Evolutionary conservation across 2,113 vertebrate species (phyloP).

Genomic region (Myotis brandtii): DNA sequence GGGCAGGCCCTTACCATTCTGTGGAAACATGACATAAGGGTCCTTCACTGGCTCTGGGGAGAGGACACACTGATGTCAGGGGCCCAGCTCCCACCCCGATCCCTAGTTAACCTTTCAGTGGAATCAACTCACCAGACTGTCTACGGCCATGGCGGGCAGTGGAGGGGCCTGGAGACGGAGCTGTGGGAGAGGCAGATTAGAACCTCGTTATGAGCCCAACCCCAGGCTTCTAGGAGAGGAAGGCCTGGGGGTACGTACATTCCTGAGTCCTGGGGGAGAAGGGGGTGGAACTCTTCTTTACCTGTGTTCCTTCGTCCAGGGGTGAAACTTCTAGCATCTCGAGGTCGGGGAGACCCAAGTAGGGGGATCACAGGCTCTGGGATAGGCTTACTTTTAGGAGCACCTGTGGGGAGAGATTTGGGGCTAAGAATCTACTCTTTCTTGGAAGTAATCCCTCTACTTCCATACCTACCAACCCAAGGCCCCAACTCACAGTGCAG

Average conservation of each 20-base stretch:
- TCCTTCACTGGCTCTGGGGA: conserved; percentile 80
- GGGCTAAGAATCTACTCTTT: not conserved
- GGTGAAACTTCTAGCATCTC: conserved; percentile 86
- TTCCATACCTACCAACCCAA: not conserved
- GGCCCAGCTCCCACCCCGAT: not conserved
- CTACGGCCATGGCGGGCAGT: conserved; percentile 86
- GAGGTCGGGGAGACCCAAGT: conserved; percentile 84
- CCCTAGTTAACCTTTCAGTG: not conserved
- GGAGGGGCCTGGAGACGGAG: conserved; percentile 83
- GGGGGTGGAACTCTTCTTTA: conserved; percentile 65
- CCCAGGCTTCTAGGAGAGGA: not conserved
- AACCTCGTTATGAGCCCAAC: not conserved
- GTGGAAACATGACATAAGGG: conserved; percentile 61
- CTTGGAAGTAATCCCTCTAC: not conserved
- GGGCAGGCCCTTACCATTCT: conserved; percentile 67
- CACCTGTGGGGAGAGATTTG: conserved; percentile 77
- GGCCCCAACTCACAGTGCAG: conserved; percentile 89
- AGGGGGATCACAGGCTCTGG: conserved; percentile 85
- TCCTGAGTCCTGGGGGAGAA: not conserved
- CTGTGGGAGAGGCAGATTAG: conserved; percentile 24
- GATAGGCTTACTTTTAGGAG: conserved; percentile 84
- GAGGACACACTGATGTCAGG: conserved; percentile 30
- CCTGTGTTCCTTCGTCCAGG: conserved; percentile 91
- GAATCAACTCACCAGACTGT: conserved; percentile 88
- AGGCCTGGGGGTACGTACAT: no score